Conservation (phyloP, 2,797 vertebrate genomes). For the Chlorospingus flavigularis region DNA sequence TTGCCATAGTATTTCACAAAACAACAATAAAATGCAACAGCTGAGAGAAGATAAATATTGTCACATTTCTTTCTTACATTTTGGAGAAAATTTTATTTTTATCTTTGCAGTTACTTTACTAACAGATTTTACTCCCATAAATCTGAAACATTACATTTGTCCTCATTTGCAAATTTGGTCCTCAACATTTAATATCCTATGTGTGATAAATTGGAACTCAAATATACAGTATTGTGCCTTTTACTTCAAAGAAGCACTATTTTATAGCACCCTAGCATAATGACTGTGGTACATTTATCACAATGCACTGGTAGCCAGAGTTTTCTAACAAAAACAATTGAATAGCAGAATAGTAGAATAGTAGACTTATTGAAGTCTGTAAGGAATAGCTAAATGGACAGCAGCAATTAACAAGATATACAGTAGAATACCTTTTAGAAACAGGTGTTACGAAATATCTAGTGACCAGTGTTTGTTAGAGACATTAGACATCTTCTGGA, state of each 20-base stretch:
- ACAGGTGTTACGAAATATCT: not conserved
- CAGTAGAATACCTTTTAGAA: constrained; percentile 70
- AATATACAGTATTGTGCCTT: not conserved
- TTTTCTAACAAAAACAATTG: constrained; percentile 65
- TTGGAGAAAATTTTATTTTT: not conserved
- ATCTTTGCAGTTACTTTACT: not conserved
- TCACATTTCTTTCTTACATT: not conserved
- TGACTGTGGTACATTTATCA: not conserved
- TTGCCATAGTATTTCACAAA: constrained; percentile 62
- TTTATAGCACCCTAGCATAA: not conserved
- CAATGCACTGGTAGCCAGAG: constrained; percentile 71
- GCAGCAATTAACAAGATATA: constrained; percentile 88
- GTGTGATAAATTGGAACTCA: not conserved
- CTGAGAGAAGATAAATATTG: constrained; percentile 50
- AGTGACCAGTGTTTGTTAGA: not conserved
- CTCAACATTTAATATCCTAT: not conserved
- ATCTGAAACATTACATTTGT: not conserved
- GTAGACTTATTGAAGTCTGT: constrained; percentile 63
- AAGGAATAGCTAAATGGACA: constrained; percentile 65
- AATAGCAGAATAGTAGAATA: constrained; percentile 33
- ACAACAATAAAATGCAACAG: constrained; percentile 43
- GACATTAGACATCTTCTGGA: not conserved
- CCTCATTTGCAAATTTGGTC: not conserved
- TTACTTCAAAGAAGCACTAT: not conserved
- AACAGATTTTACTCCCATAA: not conserved